Conservation (phyloP, 2,113 vertebrate genomes). For the Perognathus longimembris region DNA sequence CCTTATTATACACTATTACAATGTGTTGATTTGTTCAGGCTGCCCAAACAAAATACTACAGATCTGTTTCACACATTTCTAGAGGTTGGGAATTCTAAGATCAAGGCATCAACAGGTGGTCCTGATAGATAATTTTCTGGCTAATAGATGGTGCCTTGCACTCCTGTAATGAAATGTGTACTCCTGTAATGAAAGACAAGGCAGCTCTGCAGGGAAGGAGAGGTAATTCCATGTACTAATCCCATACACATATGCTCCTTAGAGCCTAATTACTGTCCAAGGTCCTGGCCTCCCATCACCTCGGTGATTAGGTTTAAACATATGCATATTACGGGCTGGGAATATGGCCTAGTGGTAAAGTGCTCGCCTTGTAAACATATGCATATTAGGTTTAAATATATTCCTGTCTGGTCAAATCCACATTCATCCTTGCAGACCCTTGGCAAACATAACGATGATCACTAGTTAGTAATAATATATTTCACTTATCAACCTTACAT, state of each 20-base stretch:
- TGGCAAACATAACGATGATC: neutral
- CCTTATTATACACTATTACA: neutral
- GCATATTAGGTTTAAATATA: too few relatives aligned
- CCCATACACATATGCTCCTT: neutral
- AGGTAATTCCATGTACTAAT: too few relatives aligned
- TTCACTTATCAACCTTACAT: neutral
- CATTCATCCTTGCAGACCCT: neutral
- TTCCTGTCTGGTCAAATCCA: neutral
- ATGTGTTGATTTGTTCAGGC: neutral
- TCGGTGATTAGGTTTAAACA: neutral
- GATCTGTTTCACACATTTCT: neutral
- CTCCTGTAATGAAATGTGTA: neutral
- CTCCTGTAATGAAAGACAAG: neutral
- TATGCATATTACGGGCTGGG: too few relatives aligned
- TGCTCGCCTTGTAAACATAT: too few relatives aligned
- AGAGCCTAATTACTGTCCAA: too few relatives aligned
- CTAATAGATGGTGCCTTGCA: neutral
- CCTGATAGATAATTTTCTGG: neutral
- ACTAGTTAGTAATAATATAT: neutral
- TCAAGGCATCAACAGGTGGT: neutral
- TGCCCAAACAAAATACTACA: neutral
- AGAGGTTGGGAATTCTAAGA: neutral
- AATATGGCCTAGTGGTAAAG: too few relatives aligned
- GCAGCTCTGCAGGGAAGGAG: neutral
- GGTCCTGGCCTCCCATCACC: neutral